A percentile compares a stretch with the other conserved stretches of the same genome.
phyloP scores from a whole-genome alignment of 1,140 invertebrate species.

The Linepithema humile region DNA sequence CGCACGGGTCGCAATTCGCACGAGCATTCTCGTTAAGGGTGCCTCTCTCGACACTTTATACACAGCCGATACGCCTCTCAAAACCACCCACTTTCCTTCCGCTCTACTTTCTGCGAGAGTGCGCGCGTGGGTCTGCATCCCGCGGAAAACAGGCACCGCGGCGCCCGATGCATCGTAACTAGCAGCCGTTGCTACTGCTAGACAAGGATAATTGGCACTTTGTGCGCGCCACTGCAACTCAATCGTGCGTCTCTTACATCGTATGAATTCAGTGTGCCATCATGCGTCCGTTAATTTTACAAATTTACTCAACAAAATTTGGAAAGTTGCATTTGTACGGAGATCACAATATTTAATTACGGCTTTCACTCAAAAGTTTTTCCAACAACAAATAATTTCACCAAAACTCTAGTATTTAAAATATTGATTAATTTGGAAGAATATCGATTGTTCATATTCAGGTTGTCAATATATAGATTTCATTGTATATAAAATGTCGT shows the following conservation, averaged over 20 bases:
- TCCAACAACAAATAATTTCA: not conserved
- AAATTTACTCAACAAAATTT: not conserved
- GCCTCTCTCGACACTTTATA: slow-evolving; percentile 44
- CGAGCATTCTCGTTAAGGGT: slow-evolving; percentile 44
- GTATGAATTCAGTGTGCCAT: not conserved
- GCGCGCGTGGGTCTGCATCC: slow-evolving; percentile 59
- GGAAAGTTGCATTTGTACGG: not conserved
- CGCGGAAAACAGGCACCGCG: slow-evolving; percentile 39
- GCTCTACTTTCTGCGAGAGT: slow-evolving; percentile 62
- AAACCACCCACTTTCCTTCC: slow-evolving; percentile 56
- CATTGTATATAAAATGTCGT: not conserved
- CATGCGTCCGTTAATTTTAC: not conserved
- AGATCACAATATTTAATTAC: not conserved
- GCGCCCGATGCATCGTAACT: slow-evolving; percentile 63
- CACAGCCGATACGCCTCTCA: slow-evolving; percentile 42
- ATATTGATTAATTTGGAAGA: not conserved
- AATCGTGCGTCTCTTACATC: slow-evolving; percentile 7
- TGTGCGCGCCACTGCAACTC: not conserved
- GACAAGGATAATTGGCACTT: slow-evolving; percentile 54
- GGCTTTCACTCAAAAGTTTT: not conserved
- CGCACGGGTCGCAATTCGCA: slow-evolving; percentile 40
- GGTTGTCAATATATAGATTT: not conserved
- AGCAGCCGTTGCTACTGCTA: slow-evolving; percentile 21
- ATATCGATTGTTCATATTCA: not conserved
- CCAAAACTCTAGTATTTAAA: not conserved